These are phyloP conservation scores for Agriopis leucophaearia DNA, from an alignment of 2,888 invertebrate genomes.

Conservation along the genomic window DNA sequence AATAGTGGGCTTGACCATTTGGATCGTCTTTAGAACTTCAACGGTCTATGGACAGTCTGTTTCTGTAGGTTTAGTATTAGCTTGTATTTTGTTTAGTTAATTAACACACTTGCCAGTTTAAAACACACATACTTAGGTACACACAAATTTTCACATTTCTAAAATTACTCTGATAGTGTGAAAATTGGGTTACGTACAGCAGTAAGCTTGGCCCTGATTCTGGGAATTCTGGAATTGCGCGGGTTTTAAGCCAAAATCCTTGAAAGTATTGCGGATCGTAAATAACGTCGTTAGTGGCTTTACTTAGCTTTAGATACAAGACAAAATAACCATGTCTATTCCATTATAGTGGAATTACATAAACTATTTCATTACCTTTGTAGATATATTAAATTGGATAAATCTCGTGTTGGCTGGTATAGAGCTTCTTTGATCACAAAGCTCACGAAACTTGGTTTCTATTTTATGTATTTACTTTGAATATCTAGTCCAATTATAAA, in stretches of 20 bases:
- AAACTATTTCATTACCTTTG: constrained; percentile 10
- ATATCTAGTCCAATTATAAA: background rate
- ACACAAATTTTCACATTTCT: background rate
- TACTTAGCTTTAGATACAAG: constrained; percentile 2
- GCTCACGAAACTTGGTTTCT: constrained; percentile 1
- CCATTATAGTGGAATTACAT: constrained; percentile 5
- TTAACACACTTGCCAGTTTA: too few relatives aligned
- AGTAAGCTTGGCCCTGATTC: background rate
- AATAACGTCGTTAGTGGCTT: constrained; percentile 1
- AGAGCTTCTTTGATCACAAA: constrained; percentile 4
- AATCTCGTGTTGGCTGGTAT: background rate
- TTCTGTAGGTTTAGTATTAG: too few relatives aligned
- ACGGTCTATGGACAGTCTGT: too few relatives aligned
- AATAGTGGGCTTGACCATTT: too few relatives aligned
- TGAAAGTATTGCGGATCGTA: background rate
- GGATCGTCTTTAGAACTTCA: too few relatives aligned
- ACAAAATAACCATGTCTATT: constrained; percentile 7
- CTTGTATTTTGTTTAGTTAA: too few relatives aligned
- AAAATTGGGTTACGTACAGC: background rate
- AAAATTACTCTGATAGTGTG: background rate
- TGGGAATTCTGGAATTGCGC: background rate
- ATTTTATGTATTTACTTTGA: background rate
- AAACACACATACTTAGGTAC: background rate
- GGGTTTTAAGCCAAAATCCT: constrained; percentile 2
- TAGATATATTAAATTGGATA: constrained; percentile 11